Conservation (phyloP, 2,888 invertebrate genomes). For the Melinopterus prodromus region DNA sequence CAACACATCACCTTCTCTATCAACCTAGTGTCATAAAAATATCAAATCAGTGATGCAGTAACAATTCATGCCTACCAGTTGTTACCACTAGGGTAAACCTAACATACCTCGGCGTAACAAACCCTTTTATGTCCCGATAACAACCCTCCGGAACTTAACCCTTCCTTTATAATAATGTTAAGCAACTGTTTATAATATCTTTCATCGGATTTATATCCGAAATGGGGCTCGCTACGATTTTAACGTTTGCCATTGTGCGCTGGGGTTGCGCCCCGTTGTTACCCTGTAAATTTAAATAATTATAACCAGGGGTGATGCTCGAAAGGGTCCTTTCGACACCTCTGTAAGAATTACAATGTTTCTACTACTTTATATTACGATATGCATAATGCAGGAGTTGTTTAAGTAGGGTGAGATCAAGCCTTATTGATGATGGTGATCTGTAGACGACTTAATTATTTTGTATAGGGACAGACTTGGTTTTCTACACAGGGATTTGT, state of each 20-base stretch:
- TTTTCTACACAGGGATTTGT: too few species aligned
- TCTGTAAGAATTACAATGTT: too few species aligned
- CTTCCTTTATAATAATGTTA: constrained; percentile 7
- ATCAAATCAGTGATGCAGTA: constrained; percentile 12
- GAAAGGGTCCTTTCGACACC: neutral
- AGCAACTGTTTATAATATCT: constrained; percentile 25
- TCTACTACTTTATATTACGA: too few species aligned
- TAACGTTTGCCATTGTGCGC: neutral
- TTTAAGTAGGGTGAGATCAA: too few species aligned
- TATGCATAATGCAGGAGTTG: too few species aligned
- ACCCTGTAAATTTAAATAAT: constrained; percentile 18
- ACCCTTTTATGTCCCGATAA: constrained; percentile 18
- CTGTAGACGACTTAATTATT: too few species aligned
- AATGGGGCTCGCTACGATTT: neutral
- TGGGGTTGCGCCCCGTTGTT: neutral
- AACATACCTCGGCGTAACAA: constrained; percentile 40
- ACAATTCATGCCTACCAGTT: constrained; percentile 43
- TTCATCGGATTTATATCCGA: constrained; percentile 19
- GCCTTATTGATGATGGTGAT: too few species aligned
- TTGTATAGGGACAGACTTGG: too few species aligned
- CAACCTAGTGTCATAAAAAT: too few species aligned
- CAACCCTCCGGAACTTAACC: constrained; percentile 17
- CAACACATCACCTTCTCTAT: too few species aligned
- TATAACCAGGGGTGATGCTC: neutral
- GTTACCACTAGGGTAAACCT: constrained; percentile 47